Conservation (phyloP, 2,888 invertebrate genomes). For the Tigriopus californicus region DNA sequence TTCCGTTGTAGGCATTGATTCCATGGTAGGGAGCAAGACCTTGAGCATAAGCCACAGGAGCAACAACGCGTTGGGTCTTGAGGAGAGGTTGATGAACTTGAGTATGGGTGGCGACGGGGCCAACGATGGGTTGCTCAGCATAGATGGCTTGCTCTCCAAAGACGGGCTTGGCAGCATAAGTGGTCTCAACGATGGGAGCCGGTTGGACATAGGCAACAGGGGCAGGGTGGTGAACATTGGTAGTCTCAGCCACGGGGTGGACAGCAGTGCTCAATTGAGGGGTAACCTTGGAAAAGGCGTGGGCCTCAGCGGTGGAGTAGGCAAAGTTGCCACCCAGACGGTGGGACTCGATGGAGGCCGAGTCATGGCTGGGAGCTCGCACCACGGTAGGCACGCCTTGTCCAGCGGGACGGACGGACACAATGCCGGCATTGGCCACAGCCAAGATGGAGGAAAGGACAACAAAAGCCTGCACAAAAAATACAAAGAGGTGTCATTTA, state of each 20-base stretch:
- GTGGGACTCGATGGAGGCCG: conserved; percentile 34
- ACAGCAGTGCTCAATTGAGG: conserved; percentile 26
- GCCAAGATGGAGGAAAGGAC: conserved; percentile 11
- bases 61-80: conserved; percentile 21
- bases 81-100: conserved; percentile 27
- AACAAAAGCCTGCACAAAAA: conserved; percentile 6
- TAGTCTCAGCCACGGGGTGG: conserved; percentile 27
- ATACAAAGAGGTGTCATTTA: too few relatives aligned
- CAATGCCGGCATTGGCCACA: not conserved
- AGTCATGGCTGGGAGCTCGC: conserved; percentile 33
- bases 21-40: conserved; percentile 26
- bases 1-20: conserved; percentile 26
- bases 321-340: conserved; percentile 37
- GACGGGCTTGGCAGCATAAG: conserved; percentile 41
- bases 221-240: conserved; percentile 22
- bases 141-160: conserved; percentile 40
- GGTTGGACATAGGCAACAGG: conserved; percentile 24
- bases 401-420: not conserved
- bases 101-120: conserved; percentile 27
- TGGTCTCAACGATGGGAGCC: conserved; percentile 21
- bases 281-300: conserved; percentile 32
- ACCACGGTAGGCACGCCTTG: conserved; percentile 19
- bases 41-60: conserved; percentile 16
- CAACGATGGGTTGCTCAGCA: conserved; percentile 34
- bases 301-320: conserved; percentile 35